Percentiles rank a stretch among this genome's conserved stretches.
Evolutionary conservation across 30 jellyfish, hydroid and myxozoan genomes (phyloP).

Genomic region (Kudoa iwatai): DNA sequence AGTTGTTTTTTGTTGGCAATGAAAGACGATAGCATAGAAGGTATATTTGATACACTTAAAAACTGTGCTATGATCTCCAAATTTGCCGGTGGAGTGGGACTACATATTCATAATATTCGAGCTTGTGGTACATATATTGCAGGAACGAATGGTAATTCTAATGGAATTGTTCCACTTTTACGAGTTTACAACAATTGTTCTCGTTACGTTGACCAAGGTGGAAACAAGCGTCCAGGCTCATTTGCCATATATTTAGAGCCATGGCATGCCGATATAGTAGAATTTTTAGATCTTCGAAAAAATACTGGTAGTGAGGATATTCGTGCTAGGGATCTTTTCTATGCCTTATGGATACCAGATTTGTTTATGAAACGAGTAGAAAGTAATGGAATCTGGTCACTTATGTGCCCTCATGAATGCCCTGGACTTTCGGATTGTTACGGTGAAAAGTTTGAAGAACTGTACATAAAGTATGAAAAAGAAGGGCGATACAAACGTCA

Average conservation of each 20-base stretch:
- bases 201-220: conserved; percentile 86
- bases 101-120: conserved; percentile 62
- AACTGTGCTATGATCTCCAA: conserved; percentile 81
- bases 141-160: conserved; percentile 74
- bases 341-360: conserved; percentile 64
- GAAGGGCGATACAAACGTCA: conserved; percentile 19
- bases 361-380: conserved; percentile 72
- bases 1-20: conserved; percentile 81
- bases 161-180: conserved; percentile 63
- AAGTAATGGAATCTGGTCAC: conserved; percentile 25
- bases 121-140: conserved; percentile 65
- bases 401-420: conserved; percentile 84
- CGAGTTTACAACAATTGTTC: conserved; percentile 50
- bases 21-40: conserved; percentile 79
- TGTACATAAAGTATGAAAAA: conserved; percentile 27
- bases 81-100: conserved; percentile 98
- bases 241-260: conserved; percentile 66
- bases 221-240: conserved; percentile 86
- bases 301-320: conserved; percentile 66
- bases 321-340: conserved; percentile 46
- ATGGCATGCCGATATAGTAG: conserved; percentile 83
- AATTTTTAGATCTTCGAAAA: conserved; percentile 31
- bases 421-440: conserved; percentile 72
- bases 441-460: conserved; percentile 57
- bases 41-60: conserved; percentile 71